Evolutionary conservation across 2,797 vertebrate species (phyloP), one percentile per base, ranked within the genome.

Genomic region (Pelochelys cantorii): DNA sequence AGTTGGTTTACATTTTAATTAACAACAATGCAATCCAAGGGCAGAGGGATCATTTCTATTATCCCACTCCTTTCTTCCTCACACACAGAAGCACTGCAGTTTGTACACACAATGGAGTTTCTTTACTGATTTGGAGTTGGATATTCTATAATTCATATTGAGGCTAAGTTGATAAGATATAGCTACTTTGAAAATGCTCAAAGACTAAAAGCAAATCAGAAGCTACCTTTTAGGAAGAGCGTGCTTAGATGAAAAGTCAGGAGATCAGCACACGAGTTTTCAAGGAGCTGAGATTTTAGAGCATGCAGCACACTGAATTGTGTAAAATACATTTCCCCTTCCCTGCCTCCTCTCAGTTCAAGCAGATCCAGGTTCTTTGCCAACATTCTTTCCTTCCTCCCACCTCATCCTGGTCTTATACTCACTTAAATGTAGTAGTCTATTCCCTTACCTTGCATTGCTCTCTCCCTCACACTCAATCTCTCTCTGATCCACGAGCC

Each of bases 191-290:
- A 68, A 85, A 92, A 91, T 42, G 37, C n/a, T 37, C 62, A 74
- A 79, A 83, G 53, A 84, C 14, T 77, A 74, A 37, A 78, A 60
- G 54, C 29, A 85, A 83, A 22, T 0, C n/a, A 89, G 88, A 55
- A 34, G 48, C 68, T 37, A 4, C 3, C 84, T 68, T 34, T 78
- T 80, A 59, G 85, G 29, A 77, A 81, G 80, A 83, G 37, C 7
- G 4, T 89, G 84, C 89, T 56, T 86, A 79, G 78, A 54, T 84
- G 84, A 84, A 83, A 60, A 84, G 56, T 54, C 91, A 90, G 79
- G 34, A 52, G 71, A 37, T 74, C 71, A 74, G 20, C 3, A 1
- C 17, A 20, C 34, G n/a, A 68, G 31, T n/a, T 68, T 68, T 65
- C 62, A 20, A 68, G 31, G 62, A 68, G n/a, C 31, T 7, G 77